Evolutionary conservation across 2,797 vertebrate species (phyloP).

Genomic region (Amblyopsis hoosieri): DNA sequence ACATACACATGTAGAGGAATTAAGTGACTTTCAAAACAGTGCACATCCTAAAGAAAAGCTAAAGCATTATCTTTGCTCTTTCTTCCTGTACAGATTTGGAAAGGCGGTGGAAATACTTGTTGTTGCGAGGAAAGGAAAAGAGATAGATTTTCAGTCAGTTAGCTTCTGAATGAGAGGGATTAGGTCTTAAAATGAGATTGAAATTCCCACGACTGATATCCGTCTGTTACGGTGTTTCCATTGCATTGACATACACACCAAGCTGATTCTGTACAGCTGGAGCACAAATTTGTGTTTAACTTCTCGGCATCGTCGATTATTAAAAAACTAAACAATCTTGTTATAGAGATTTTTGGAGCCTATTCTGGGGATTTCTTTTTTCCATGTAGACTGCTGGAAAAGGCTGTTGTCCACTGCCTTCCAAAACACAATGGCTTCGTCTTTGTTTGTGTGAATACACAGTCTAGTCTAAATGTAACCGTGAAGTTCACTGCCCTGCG

Average conservation of each 20-base stretch:
- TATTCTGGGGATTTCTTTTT: constrained; percentile 32
- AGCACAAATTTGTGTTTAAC: constrained; percentile 32
- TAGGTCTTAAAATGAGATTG: constrained; percentile 33
- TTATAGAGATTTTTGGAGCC: constrained; percentile 27
- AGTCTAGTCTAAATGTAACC: constrained; percentile 45
- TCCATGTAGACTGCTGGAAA: constrained; percentile 45
- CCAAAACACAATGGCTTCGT: constrained; percentile 54
- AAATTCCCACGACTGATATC: constrained; percentile 70
- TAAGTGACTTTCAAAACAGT: constrained; percentile 32
- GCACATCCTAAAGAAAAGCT: constrained; percentile 42
- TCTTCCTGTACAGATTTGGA: constrained; percentile 63
- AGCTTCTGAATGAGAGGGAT: constrained; percentile 48
- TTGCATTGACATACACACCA: constrained; percentile 37
- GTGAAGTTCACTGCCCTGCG: constrained; percentile 58
- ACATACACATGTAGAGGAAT: constrained; percentile 33
- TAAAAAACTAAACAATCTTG: constrained; percentile 31
- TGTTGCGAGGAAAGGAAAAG: constrained; percentile 56
- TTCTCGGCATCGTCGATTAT: constrained; percentile 19
- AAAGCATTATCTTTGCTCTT: constrained; percentile 54
- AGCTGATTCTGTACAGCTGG: constrained; percentile 17
- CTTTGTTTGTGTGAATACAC: constrained; percentile 49
- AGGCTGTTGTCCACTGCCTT: constrained; percentile 38
- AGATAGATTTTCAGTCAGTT: constrained; percentile 49
- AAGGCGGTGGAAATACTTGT: constrained; percentile 65
- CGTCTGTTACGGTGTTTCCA: constrained; percentile 37